These are phyloP conservation scores for Machimus atricapillus DNA, from an alignment of 2,888 invertebrate species.

Conservation along the genomic window DNA sequence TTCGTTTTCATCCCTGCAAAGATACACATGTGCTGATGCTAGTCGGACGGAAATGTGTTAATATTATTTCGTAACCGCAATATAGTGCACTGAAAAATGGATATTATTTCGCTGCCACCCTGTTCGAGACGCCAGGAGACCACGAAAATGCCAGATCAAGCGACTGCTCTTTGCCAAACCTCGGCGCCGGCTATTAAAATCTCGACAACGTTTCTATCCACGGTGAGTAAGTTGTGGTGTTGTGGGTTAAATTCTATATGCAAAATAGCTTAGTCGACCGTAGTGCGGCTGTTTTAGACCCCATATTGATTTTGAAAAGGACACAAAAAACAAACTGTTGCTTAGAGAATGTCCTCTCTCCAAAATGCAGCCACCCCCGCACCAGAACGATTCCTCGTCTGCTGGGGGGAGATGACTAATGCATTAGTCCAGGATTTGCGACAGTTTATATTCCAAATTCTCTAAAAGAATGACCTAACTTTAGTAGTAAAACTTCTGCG, in stretches of 20 bases:
- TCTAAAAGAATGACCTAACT: not conserved
- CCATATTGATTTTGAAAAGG: not conserved
- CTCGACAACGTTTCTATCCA: conserved; percentile 48
- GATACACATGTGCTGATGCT: not conserved
- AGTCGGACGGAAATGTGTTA: conserved; percentile 1
- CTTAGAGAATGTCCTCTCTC: not conserved
- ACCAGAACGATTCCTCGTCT: not conserved
- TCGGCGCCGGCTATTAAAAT: conserved; percentile 49
- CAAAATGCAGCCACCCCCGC: not conserved
- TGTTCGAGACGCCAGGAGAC: conserved; percentile 48
- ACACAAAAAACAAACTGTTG: conserved; percentile 3
- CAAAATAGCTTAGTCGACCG: not conserved
- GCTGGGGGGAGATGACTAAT: not conserved
- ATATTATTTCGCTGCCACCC: conserved; percentile 49
- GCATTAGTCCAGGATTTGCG: not conserved
- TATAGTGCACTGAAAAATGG: conserved; percentile 43
- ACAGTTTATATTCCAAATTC: not conserved
- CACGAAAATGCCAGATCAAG: conserved; percentile 43
- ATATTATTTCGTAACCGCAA: not conserved
- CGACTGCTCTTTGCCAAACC: conserved; percentile 43
- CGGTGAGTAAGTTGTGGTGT: conserved; percentile 45
- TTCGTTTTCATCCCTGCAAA: not conserved
- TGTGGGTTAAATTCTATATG: not conserved
- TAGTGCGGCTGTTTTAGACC: not conserved
- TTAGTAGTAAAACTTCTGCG: not conserved